phyloP scores from a whole-genome alignment of 2,113 vertebrate species.

The Meriones unguiculatus region DNA sequence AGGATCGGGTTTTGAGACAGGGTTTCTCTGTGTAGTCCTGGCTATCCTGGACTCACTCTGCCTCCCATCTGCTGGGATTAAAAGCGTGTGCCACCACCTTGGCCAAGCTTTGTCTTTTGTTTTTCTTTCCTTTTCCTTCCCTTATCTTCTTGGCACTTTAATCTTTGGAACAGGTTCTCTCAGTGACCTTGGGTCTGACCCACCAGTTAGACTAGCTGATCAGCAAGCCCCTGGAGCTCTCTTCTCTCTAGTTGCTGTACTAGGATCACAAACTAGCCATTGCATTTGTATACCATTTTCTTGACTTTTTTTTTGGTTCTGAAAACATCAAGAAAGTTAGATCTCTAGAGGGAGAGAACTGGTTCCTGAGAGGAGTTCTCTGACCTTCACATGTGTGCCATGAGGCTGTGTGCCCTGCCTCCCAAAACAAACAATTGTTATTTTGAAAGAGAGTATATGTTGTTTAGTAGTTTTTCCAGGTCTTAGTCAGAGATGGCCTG shows the following conservation, averaged over 20 bases:
- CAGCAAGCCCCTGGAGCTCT: background rate
- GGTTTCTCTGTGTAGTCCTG: background rate
- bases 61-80: background rate
- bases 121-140: background rate
- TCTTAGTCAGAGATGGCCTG: background rate
- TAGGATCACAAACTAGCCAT: background rate
- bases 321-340: background rate
- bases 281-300: background rate
- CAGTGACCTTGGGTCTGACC: background rate
- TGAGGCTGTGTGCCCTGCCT: background rate
- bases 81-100: background rate
- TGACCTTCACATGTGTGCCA: background rate
- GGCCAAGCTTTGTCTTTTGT: background rate
- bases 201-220: background rate
- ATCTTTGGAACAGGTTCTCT: background rate
- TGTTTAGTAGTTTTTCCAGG: background rate
- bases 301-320: background rate
- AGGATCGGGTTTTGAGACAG: background rate
- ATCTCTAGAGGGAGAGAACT: background rate
- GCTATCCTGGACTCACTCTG: background rate
- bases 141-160: background rate
- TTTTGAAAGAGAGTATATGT: background rate
- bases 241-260: background rate
- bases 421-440: background rate
- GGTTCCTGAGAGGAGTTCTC: background rate